Base-by-base conservation (phyloP, 2,888 invertebrate species). In the Chloroclystis v-ata region DNA sequence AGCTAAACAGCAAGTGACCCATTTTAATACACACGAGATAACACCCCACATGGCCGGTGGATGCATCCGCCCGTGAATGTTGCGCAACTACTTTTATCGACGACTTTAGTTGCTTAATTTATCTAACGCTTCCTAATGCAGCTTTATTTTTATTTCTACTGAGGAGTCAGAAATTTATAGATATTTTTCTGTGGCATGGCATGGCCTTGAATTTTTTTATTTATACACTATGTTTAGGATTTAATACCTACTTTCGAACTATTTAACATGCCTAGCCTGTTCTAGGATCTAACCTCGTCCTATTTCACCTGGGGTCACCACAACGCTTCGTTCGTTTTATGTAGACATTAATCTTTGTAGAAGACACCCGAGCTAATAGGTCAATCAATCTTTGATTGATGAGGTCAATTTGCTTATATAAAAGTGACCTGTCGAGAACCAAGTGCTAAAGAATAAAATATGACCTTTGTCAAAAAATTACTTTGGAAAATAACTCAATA, bases 331-430 rank as follows among this genome's bases (percentile, higher is more conserved):
- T 47, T 49, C 51, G 52, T 52, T 50, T 52, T 32, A n/a, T 28
- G 37, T 29, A 47, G 10, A 45, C 43, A 54, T 57, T 47, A 26
- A 38, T 13, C 28, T 42, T 44, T 44, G 40, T 40, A 32, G 39
- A 39, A 7, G 43, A 12, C 47, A 47, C 38, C 49, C 32, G 40
- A 49, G 28, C 40, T 38, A 40, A 40, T 45, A 56, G 56, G 45
- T 20, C 52, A 48, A 63, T 63, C 62, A 57, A 58, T 60, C 52
- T 54, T 47, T 54, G 61, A 61, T 65, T 68, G 61, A 67, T 62
- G 59, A 54, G 67, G 63, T 63, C 61, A 61, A 30, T 58, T 45
- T 37, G 24, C 30, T 20, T 28, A 11, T 25, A 13, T n/a, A 14
- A 25, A 33, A 42, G n/a, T 28, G 16, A 35, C 26, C 20, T 20